These are phyloP conservation scores for Microplitis deprimator DNA, from an alignment of 2,888 invertebrate species.

Conservation along the genomic window DNA sequence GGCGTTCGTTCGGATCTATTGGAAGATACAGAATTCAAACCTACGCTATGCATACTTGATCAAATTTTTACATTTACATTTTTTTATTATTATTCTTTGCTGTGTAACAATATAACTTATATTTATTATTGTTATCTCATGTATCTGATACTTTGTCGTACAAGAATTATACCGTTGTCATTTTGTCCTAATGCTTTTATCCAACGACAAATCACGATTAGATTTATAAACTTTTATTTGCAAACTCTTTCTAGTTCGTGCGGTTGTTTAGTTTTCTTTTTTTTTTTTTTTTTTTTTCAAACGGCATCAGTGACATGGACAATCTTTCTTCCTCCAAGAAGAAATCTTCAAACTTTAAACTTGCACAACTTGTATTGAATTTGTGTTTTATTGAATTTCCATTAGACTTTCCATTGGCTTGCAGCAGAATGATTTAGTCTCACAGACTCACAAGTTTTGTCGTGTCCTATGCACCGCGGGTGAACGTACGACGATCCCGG, in stretches of 20 bases:
- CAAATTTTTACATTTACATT: conserved; percentile 13
- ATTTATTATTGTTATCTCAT: conserved; percentile 7
- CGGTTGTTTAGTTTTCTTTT: background rate
- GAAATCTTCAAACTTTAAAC: background rate
- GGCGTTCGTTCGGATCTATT: conserved; percentile 36
- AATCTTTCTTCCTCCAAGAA: conserved; percentile 24
- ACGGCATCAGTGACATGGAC: conserved; percentile 16
- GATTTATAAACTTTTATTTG: background rate
- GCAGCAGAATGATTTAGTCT: background rate
- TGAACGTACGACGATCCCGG: conserved; percentile 40
- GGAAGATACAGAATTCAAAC: conserved; percentile 29
- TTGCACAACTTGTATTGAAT: background rate
- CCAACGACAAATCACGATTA: background rate
- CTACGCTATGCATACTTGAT: conserved; percentile 24
- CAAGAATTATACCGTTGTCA: background rate
- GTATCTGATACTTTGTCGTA: conserved; percentile 9
- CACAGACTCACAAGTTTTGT: background rate
- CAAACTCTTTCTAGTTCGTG: background rate
- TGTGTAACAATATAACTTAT: conserved; percentile 5
- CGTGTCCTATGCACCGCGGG: conserved; percentile 31
- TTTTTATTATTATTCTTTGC: conserved; percentile 18
- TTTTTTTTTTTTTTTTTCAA: background rate
- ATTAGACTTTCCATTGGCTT: background rate
- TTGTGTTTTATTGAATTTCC: background rate
- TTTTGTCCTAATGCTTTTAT: background rate